Evolutionary conservation across 2,888 invertebrate genomes (phyloP), one percentile per base, ranked within the genome.

Genomic region (Monochamus alternatus): DNA sequence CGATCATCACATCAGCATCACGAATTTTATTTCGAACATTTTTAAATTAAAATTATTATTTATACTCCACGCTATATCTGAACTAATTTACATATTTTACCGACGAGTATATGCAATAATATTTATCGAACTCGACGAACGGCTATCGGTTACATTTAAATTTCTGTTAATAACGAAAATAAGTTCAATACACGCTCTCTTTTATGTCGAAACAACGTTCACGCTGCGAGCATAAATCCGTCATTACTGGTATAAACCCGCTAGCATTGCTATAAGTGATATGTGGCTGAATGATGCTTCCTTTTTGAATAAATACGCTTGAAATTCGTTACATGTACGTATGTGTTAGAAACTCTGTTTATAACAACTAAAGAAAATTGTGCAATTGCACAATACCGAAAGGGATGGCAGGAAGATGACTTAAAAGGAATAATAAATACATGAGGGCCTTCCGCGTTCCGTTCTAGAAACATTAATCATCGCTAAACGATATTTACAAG

Each of bases 201-300:
- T 68, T 76, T 68, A 73, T 80, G 77, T 76, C 76, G 75, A 78
- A 78, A 76, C 70, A 72, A 58, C 62, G 69, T 74, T 76, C 75
- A 68, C 58, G 30, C 52, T 51, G 72, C 55, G 55, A 69, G 72
- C 59, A 75, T 79, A 79, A 79, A 79, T 79, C 78, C 74, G 63
- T 79, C 78, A 74, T 8, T 74, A 70, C 47, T 44, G 68, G 67
- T 75, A 69, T 77, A 76, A 78, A 77, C 62, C 60, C 74, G 32
- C 74, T 65, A 75, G 69, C 74, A 76, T 79, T 78, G 74, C 73
- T 75, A 75, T 71, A 76, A 74, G 78, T 77, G 77, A 76, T 78
- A 75, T 55, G 74, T 55, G 73, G 74, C 74, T 78, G 80, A 80
- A 73, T 79, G 80, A 79, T 76, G 76, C 76, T 80, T 80, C 80